Evolutionary conservation across 2,888 invertebrate species (phyloP), one percentile per base, ranked within the genome.

Genomic region (Heliconius ethilla): DNA sequence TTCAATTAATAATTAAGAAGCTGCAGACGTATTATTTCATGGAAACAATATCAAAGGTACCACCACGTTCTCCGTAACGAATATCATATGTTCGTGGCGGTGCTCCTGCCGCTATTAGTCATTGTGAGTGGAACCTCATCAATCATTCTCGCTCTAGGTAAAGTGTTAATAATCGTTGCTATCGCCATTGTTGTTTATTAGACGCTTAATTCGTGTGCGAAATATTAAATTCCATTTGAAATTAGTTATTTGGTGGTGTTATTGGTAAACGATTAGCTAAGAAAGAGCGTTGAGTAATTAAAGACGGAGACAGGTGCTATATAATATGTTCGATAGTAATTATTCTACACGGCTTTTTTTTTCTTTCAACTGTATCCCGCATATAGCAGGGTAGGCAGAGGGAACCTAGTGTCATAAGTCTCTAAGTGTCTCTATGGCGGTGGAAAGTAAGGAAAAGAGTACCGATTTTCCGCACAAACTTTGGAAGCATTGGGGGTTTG

Each of bases 141-240:
- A 92, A 93, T 93, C 93, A 92, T 91, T 83, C 83, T 83, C 85
- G 81, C 79, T 75, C 78, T 85, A 87, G 85, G 89, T 90, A 91
- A 91, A 92, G 92, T 92, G 93, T 91, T 93, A 92, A 91, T 92
- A 92, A 92, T 91, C 87, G 90, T 87, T 87, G 86, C 86, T 83
- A 86, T 86, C 87, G 87, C 89, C 89, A 91, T 90, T 91, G 91
- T 91, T 82, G 80, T 83, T 83, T 82, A 83, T 83, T 82, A 87
- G 87, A 85, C 85, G 86, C 87, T 84, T 86, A 86, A 87, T 86
- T 85, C 82, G 80, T 78, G 40, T 74, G 27, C 62, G 27, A 72
- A 72, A 59, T 72, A 59, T 29, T 33, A 25, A 59, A 72, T 72
- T 72, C 59, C 33, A 33, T 72, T 72, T 13, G 15, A 37, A 59